These are phyloP conservation scores for Lagopus muta DNA, from an alignment of 2,113 vertebrate species.

Conservation along the genomic window DNA sequence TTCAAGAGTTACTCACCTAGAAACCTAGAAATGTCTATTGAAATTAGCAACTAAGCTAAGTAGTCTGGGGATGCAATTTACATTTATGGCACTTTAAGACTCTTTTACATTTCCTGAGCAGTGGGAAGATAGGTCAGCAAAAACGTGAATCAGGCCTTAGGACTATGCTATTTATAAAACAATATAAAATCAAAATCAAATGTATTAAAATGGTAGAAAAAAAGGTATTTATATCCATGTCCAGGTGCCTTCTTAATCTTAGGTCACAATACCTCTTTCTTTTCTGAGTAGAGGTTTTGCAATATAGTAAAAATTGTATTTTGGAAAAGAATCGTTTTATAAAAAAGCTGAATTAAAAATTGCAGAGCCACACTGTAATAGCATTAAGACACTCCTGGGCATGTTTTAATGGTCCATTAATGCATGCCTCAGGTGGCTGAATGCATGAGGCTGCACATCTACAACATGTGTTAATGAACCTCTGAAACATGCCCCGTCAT, in stretches of 20 bases:
- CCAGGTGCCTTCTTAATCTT: background rate
- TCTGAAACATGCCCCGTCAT: conserved; percentile 47
- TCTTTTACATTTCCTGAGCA: background rate
- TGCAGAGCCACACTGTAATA: conserved; percentile 27
- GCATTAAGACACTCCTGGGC: conserved; percentile 65
- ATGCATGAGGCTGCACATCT: conserved; percentile 49
- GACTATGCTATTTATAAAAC: conserved; percentile 42
- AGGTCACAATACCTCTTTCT: background rate
- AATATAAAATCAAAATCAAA: conserved; percentile 5
- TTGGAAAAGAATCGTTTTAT: conserved; percentile 18
- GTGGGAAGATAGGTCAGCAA: conserved; percentile 47
- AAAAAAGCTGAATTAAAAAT: conserved; percentile 56
- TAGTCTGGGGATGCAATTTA: conserved; percentile 28
- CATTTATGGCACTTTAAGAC: conserved; percentile 39
- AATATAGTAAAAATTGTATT: background rate
- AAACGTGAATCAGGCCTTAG: conserved; percentile 4
- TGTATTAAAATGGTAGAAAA: background rate
- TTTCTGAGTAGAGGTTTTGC: background rate
- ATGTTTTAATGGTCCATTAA: conserved; percentile 72
- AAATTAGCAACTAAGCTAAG: conserved; percentile 50
- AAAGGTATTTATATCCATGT: background rate
- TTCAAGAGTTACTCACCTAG: conserved; percentile 39
- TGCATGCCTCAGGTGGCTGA: conserved; percentile 28
- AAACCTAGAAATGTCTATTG: conserved; percentile 63
- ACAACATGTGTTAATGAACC: conserved; percentile 41